Base-by-base conservation (phyloP, 2,113 vertebrate species). In the Antechinus flavipes region DNA sequence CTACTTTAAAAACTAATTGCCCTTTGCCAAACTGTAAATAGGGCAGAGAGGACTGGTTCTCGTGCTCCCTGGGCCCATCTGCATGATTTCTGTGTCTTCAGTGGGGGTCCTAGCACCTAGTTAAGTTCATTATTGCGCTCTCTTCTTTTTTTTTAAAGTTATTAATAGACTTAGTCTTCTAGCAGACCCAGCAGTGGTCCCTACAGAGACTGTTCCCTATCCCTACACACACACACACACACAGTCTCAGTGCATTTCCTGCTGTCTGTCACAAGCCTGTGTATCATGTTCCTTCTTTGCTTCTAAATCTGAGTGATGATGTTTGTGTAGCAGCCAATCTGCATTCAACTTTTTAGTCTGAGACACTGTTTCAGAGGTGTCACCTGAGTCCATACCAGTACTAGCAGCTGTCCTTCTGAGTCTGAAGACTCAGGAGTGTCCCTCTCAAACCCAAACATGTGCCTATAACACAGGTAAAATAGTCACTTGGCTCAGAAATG, bases 111-210 rank as follows among this genome's bases (percentile, higher is more conserved):
- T 94, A 93, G 96, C 96, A 97, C 96, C 96, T 97, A 97, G 97
- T 98, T 98, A 98, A 98, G 97, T 94, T 98, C 97, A 97, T 94
- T 93, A 93, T 96, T 97, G 95, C 95, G 95, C 94, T 94, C 90
- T 92, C 95, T 92, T 54, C 97, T 92, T 97, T 97, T 92, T 68
- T 97, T 92, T 96, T 42, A 42, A 97, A 92, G 96, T 98, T 97
- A 97, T 97, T 98, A 98, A 98, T 98, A 98, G 97, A 98, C 97
- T 96, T 97, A 95, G 95, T 95, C 93, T 96, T 95, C 91, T 94
- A 95, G 94, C 96, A 97, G 96, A 97, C 91, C 14, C 61, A 97
- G 93, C 76, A 96, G 93, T 84, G 76, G 96, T 91, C 90, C 96
- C 95, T 90, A 42, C 54, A 56, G 96, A 95, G 93, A 95, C 5